Conservation (phyloP, 64 coral and sea anemone species). For the Trachythela sp. region DNA sequence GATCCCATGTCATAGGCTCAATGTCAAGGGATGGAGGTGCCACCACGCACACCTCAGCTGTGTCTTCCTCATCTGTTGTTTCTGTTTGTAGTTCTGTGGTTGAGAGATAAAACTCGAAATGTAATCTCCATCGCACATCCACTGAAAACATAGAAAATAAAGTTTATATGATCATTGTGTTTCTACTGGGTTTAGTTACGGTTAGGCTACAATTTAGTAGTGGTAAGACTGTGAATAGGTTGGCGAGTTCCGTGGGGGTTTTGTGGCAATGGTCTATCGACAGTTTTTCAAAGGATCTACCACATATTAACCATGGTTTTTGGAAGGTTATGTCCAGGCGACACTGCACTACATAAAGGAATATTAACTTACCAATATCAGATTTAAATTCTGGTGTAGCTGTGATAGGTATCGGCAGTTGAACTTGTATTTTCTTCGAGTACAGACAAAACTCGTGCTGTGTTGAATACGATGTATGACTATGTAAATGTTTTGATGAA, state of each 20-base stretch:
- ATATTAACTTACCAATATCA: conserved; percentile 65
- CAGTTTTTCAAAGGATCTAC: neutral
- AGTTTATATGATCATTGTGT: neutral
- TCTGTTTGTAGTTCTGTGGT: conserved; percentile 7
- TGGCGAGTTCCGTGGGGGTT: no score
- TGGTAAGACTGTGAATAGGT: no score
- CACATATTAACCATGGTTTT: neutral
- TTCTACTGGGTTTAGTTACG: no score
- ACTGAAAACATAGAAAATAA: conserved; percentile 48
- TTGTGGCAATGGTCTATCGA: neutral
- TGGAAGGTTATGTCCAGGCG: no score
- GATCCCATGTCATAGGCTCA: conserved; percentile 91
- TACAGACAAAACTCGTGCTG: conserved; percentile 77
- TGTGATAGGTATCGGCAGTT: conserved; percentile 77
- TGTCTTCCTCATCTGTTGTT: conserved; percentile 47
- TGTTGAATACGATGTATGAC: conserved; percentile 65
- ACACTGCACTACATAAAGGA: neutral
- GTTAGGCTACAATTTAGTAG: no score
- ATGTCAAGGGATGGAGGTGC: conserved; percentile 63
- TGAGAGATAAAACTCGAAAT: conserved; percentile 97
- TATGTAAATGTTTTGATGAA: conserved; percentile 27
- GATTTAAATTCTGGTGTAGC: conserved; percentile 79
- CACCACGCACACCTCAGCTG: conserved; percentile 68
- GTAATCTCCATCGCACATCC: conserved; percentile 87
- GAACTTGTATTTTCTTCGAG: conserved; percentile 85